Percentiles rank a stretch among this genome's conserved stretches.
phyloP scores from a whole-genome alignment of 1,140 invertebrate genomes.

The Himalopsyche phryganea region DNA sequence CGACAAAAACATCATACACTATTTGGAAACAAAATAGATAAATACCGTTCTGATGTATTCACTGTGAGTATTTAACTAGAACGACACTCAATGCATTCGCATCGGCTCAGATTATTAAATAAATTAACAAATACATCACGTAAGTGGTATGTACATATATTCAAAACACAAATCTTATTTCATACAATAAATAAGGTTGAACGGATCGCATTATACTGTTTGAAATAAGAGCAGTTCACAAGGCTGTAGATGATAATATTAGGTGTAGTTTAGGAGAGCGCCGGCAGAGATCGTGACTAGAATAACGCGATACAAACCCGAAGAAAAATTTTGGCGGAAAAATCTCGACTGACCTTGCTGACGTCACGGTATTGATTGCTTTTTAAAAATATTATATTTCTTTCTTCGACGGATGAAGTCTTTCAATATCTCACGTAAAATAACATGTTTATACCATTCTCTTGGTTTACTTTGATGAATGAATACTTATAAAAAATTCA shows the following conservation, averaged over 20 bases:
- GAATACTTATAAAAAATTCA: too few species aligned
- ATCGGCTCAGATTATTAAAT: too few species aligned
- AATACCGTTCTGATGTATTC: too few species aligned
- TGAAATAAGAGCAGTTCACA: slow-evolving; percentile 16
- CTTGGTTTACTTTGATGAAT: too few species aligned
- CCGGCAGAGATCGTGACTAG: slow-evolving; percentile 19
- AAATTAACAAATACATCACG: slow-evolving; percentile 10
- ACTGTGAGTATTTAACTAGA: too few species aligned
- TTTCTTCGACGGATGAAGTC: too few species aligned
- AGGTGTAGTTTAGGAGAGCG: slow-evolving; percentile 23
- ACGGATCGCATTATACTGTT: slow-evolving; percentile 28
- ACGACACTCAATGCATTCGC: too few species aligned
- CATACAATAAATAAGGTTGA: slow-evolving; percentile 30
- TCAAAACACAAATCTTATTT: slow-evolving; percentile 33
- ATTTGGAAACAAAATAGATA: too few species aligned
- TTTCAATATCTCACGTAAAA: too few species aligned
- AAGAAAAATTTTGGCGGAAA: slow-evolving; percentile 9
- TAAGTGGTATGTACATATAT: slow-evolving; percentile 14
- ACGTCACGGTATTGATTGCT: neutral
- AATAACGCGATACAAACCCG: slow-evolving; percentile 11
- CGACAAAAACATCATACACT: too few species aligned
- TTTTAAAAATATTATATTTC: too few species aligned
- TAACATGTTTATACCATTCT: too few species aligned
- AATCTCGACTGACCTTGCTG: slow-evolving; percentile 8
- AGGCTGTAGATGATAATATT: slow-evolving; percentile 24